phyloP scores from a whole-genome alignment of 2,113 vertebrate species.

The Thomomys bottae region DNA sequence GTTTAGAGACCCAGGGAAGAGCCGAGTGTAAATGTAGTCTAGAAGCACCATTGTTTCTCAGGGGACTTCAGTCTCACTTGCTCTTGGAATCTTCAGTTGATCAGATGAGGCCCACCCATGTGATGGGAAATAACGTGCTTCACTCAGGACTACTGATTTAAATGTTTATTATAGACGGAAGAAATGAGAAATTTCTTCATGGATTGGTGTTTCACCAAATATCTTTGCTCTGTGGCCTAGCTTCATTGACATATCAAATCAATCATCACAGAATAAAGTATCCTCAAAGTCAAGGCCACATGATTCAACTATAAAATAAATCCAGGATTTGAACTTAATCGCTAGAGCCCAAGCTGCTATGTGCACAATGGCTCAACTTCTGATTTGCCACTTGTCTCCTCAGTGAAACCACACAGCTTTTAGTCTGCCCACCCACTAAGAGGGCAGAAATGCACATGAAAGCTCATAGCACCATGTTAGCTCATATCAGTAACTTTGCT shows the following conservation, averaged over 20 bases:
- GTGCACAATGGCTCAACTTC: not conserved
- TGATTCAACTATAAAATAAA: not conserved
- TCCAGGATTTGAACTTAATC: not conserved
- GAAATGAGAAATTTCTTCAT: not conserved
- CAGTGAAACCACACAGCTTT: not conserved
- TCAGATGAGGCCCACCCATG: not conserved
- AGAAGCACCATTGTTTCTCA: not conserved
- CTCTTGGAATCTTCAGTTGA: conserved; percentile 5
- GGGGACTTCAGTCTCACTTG: not conserved
- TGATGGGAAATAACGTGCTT: not conserved
- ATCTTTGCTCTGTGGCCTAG: not conserved
- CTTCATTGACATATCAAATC: not conserved
- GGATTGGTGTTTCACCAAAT: not conserved
- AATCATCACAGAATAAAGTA: not conserved
- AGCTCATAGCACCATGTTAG: not conserved
- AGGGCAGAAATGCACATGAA: not conserved
- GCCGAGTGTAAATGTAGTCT: not conserved
- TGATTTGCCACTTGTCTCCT: not conserved
- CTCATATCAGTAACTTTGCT: not conserved
- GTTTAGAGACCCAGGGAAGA: not conserved
- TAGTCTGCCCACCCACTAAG: not conserved
- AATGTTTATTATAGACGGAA: not conserved
- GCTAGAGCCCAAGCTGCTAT: not conserved
- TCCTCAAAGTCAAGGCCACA: not conserved
- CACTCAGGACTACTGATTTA: not conserved